Conservation (phyloP, 1,140 invertebrate genomes). For the Cephus cinctus region DNA sequence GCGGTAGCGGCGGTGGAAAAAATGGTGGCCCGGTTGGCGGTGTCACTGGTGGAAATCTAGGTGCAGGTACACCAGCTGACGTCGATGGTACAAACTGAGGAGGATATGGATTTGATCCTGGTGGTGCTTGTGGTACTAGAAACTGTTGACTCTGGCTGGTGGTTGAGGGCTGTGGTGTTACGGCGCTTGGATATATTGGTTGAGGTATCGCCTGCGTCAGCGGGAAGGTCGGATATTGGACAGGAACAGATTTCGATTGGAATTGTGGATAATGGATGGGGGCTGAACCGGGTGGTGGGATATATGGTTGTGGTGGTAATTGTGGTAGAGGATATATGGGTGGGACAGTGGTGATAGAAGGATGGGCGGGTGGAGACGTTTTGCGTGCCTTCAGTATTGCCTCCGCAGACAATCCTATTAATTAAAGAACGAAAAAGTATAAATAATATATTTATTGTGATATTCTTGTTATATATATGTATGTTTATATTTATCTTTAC, state of each 20-base stretch:
- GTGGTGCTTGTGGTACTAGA: slow-evolving; percentile 47
- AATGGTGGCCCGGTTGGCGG: slow-evolving; percentile 27
- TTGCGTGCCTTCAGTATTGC: slow-evolving; percentile 44
- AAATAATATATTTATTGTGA: background rate
- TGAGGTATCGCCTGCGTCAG: slow-evolving; percentile 24
- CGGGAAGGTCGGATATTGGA: slow-evolving; percentile 34
- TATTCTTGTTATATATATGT: slow-evolving; percentile 7
- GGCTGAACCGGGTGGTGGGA: slow-evolving; percentile 49
- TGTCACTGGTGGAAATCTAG: slow-evolving; percentile 21
- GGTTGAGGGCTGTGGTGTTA: slow-evolving; percentile 1
- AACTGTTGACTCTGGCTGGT: slow-evolving; percentile 27
- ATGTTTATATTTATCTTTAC: slow-evolving; percentile 26
- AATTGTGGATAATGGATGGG: slow-evolving; percentile 43
- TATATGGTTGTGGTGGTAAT: slow-evolving; percentile 49
- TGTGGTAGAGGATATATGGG: slow-evolving; percentile 35
- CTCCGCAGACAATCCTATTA: slow-evolving; percentile 45
- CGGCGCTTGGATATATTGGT: slow-evolving; percentile 22
- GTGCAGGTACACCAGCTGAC: slow-evolving; percentile 15
- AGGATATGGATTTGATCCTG: slow-evolving; percentile 51
- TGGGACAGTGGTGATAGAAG: slow-evolving; percentile 2
- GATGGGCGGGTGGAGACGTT: slow-evolving; percentile 25
- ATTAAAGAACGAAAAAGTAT: slow-evolving; percentile 3
- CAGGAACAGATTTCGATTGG: slow-evolving; percentile 25
- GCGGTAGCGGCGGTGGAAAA: slow-evolving; percentile 13
- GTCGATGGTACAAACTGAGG: slow-evolving; percentile 39